phyloP scores from a whole-genome alignment of 2,797 vertebrate species.

The Chaunax sp. region DNA sequence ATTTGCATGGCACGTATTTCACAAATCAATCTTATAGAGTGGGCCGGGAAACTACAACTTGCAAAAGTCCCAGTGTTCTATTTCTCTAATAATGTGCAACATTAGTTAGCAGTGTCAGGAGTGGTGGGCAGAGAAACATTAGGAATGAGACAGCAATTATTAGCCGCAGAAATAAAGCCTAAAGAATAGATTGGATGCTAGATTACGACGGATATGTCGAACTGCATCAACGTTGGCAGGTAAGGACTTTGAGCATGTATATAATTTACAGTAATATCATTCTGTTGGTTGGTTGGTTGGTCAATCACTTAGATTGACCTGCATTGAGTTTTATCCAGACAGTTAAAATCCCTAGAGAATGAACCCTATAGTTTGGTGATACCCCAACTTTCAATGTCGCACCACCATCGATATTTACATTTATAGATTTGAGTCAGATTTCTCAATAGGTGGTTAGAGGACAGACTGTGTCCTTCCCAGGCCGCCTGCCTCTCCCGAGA shows the following conservation, averaged over 20 bases:
- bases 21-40: conserved; percentile 20
- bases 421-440: too few species aligned
- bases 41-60: background rate
- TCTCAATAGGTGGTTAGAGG: too few species aligned
- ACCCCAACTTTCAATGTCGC: too few species aligned
- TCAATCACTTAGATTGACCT: background rate
- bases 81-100: conserved; percentile 25
- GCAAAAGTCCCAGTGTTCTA: conserved; percentile 1
- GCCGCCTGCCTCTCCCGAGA: too few species aligned
- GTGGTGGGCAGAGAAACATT: conserved; percentile 6
- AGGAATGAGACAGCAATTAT: conserved; percentile 21
- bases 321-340: background rate
- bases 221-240: background rate
- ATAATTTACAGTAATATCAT: conserved; percentile 1
- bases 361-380: background rate
- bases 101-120: conserved; percentile 33
- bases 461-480: too few species aligned
- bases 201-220: background rate
- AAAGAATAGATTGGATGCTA: background rate
- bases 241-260: background rate
- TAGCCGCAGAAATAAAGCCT: conserved; percentile 11
- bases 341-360: background rate
- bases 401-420: too few species aligned
- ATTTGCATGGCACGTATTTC: conserved; percentile 4
- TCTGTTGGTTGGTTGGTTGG: background rate